Percentiles rank a stretch among this genome's conserved stretches.
These are phyloP conservation scores for Nestor notabilis DNA, from an alignment of 2,113 vertebrate genomes.

Conservation along the genomic window DNA sequence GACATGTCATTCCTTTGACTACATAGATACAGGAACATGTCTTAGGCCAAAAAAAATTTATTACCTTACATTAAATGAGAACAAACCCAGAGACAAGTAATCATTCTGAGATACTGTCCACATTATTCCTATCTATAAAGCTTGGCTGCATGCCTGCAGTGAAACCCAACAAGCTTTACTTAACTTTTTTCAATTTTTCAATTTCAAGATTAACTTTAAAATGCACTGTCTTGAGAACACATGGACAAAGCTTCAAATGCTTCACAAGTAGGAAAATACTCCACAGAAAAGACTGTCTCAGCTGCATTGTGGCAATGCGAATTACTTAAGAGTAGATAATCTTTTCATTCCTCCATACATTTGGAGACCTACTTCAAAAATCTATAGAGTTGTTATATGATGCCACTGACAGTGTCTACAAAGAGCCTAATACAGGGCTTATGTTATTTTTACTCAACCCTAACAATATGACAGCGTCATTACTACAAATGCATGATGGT, in stretches of 20 bases:
- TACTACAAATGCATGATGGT: background rate
- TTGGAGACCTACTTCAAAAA: background rate
- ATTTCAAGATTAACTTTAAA: background rate
- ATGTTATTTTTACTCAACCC: background rate
- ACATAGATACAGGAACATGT: rapidly evolving
- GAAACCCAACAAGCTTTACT: background rate
- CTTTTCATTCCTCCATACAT: no score
- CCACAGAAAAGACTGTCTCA: background rate
- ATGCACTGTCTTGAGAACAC: background rate
- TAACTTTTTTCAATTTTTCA: background rate
- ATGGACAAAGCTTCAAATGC: background rate
- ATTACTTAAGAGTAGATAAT: background rate
- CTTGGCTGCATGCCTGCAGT: background rate
- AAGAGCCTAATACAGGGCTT: background rate
- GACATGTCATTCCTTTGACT: background rate
- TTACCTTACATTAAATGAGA: background rate
- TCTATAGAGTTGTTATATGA: background rate
- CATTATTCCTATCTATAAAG: background rate
- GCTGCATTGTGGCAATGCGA: background rate
- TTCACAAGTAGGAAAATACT: background rate
- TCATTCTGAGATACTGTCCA: background rate
- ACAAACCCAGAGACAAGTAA: background rate
- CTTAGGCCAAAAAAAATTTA: background rate
- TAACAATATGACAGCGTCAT: background rate
- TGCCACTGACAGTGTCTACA: background rate